Percentiles rank a stretch among this genome's conserved stretches.
These are phyloP conservation scores for Polypedilum vanderplanki DNA, from an alignment of 1,140 invertebrate species.

Conservation along the genomic window DNA sequence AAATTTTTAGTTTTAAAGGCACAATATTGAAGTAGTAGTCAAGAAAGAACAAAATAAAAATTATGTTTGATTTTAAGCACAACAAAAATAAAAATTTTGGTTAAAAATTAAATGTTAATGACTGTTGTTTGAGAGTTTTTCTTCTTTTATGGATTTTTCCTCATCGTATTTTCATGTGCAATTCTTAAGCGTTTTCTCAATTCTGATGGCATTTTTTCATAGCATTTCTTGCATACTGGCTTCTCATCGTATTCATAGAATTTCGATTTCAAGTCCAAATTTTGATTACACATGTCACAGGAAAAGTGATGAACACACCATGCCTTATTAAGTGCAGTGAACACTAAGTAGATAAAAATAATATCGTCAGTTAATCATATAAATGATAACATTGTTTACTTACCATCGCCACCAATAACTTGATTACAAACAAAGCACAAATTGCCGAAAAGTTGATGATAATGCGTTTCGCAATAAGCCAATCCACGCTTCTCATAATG, in stretches of 20 bases:
- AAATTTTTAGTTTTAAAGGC: too few relatives aligned
- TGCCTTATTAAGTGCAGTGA: conserved; percentile 97
- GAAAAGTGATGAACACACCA: conserved; percentile 99
- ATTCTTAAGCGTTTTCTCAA: conserved; percentile 77
- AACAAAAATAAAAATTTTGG: too few relatives aligned
- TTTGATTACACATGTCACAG: conserved; percentile 95
- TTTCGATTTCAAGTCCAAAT: conserved; percentile 97
- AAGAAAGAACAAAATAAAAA: too few relatives aligned
- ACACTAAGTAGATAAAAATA: conserved; percentile 66
- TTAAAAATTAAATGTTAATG: too few relatives aligned
- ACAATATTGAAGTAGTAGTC: too few relatives aligned
- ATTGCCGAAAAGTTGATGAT: conserved; percentile 98
- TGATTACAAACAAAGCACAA: conserved; percentile 98
- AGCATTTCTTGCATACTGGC: conserved; percentile 97
- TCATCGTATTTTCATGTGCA: conserved; percentile 62
- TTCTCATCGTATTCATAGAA: conserved; percentile 99
- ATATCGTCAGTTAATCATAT: conserved; percentile 29
- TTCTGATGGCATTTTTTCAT: conserved; percentile 94
- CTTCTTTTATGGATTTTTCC: not conserved
- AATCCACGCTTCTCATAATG: conserved; percentile 99
- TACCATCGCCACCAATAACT: conserved; percentile 95
- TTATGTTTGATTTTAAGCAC: too few relatives aligned
- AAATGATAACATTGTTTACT: conserved; percentile 37
- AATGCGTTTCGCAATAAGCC: conserved; percentile 98
- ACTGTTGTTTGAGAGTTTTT: too few relatives aligned